phyloP scores from a whole-genome alignment of 2,113 vertebrate genomes.

The Saccopteryx bilineata region DNA sequence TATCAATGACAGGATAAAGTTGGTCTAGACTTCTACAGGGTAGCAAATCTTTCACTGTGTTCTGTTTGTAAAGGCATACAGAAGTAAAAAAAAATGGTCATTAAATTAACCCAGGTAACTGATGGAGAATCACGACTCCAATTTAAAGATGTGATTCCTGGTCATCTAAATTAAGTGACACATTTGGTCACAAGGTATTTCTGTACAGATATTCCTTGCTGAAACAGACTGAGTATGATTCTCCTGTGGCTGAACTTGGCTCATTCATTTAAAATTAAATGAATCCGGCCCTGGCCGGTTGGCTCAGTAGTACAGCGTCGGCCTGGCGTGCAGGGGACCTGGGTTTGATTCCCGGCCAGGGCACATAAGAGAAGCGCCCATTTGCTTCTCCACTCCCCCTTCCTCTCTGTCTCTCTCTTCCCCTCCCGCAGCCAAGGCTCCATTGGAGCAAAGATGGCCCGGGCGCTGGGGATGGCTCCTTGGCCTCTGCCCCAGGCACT shows the following conservation, averaged over 20 bases:
- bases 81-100: neutral
- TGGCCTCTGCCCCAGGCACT: too few relatives aligned
- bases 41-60: neutral
- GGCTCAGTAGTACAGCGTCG: too few relatives aligned
- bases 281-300: too few relatives aligned
- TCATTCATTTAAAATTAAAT: slow-evolving; percentile 45
- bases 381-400: too few relatives aligned
- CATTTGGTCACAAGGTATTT: neutral
- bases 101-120: neutral
- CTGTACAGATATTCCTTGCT: slow-evolving; percentile 7
- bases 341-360: too few relatives aligned
- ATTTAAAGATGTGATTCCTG: slow-evolving; percentile 27
- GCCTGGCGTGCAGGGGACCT: too few relatives aligned
- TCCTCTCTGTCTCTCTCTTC: too few relatives aligned
- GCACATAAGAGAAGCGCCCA: too few relatives aligned
- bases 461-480: too few relatives aligned
- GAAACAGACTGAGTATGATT: slow-evolving; percentile 40
- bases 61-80: neutral
- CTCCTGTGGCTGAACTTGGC: neutral
- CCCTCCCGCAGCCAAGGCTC: too few relatives aligned
- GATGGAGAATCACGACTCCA: neutral
- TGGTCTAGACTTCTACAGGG: neutral
- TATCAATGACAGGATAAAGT: neutral
- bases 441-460: too few relatives aligned
- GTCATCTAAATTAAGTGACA: slow-evolving; percentile 42